phyloP scores from a whole-genome alignment of 2,113 vertebrate species.

The Sigmodon hispidus region DNA sequence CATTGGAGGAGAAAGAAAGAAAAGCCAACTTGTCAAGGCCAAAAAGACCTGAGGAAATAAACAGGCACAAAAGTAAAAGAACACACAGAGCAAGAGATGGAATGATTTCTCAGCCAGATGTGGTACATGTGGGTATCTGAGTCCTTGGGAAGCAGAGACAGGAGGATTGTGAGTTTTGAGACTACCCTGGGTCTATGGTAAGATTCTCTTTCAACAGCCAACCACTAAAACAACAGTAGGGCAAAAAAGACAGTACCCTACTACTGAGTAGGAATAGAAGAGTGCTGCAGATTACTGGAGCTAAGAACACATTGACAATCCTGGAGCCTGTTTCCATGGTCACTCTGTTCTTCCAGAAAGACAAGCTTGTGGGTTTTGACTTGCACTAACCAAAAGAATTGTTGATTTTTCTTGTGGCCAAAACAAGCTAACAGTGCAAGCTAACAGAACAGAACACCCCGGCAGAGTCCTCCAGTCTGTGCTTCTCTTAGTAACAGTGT shows the following conservation, averaged over 20 bases:
- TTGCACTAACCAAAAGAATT: background rate
- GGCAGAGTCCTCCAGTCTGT: background rate
- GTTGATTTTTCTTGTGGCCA: background rate
- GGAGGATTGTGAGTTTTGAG: background rate
- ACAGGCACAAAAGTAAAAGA: background rate
- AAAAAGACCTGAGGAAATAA: constrained; percentile 49
- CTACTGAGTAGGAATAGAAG: background rate
- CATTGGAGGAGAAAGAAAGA: constrained; percentile 32
- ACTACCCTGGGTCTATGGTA: background rate
- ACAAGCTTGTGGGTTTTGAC: background rate
- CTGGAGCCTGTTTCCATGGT: rapidly evolving
- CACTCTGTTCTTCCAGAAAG: background rate
- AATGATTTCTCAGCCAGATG: background rate
- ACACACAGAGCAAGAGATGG: background rate
- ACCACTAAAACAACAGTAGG: background rate
- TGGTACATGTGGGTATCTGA: background rate
- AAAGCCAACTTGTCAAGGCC: constrained; percentile 25
- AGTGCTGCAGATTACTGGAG: background rate
- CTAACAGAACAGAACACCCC: too few species aligned
- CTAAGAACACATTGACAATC: background rate
- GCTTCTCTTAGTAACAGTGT: background rate
- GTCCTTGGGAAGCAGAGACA: background rate
- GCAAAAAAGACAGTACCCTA: background rate
- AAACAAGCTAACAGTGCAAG: background rate
- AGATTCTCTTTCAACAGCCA: background rate